A percentile compares a stretch with the other conserved stretches of the same genome.
These are phyloP conservation scores for Quadroppia sp. DNA, from an alignment of 2,888 invertebrate genomes.

Conservation along the genomic window DNA sequence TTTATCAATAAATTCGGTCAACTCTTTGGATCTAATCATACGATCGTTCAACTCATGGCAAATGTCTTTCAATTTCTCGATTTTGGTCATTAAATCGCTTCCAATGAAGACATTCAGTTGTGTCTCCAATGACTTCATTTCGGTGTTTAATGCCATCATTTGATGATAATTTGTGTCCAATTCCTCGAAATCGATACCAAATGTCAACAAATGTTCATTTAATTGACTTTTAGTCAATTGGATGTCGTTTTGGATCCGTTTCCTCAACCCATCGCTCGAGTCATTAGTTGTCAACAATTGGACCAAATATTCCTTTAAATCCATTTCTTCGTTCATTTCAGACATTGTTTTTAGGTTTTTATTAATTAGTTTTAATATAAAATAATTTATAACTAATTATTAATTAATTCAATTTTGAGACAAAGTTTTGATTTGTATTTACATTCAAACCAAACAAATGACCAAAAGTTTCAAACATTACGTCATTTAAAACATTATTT, in stretches of 20 bases:
- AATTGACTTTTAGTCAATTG: background rate
- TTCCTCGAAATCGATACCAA: background rate
- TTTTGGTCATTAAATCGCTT: slow-evolving; percentile 18
- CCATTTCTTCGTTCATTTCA: background rate
- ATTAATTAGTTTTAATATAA: background rate
- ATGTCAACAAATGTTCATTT: background rate
- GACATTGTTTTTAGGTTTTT: background rate
- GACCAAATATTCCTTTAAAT: slow-evolving; percentile 8
- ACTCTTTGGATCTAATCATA: slow-evolving; percentile 6
- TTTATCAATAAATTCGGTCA: background rate
- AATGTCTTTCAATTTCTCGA: background rate
- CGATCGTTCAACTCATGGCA: slow-evolving; percentile 8
- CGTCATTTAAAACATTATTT: background rate
- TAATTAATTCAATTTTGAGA: background rate
- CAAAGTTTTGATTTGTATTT: background rate
- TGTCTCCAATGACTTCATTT: background rate
- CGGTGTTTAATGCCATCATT: background rate
- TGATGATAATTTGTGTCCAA: background rate
- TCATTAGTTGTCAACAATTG: background rate
- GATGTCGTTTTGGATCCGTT: slow-evolving; percentile 5
- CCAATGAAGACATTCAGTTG: slow-evolving; percentile 7
- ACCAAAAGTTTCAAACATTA: slow-evolving; percentile 21
- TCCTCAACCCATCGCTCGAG: background rate
- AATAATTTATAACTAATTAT: slow-evolving; percentile 22
- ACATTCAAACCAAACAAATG: slow-evolving; percentile 24